Evolutionary conservation across 2,888 invertebrate genomes (phyloP), one percentile per base, ranked within the genome.

Genomic region (Eristalis tenax): DNA sequence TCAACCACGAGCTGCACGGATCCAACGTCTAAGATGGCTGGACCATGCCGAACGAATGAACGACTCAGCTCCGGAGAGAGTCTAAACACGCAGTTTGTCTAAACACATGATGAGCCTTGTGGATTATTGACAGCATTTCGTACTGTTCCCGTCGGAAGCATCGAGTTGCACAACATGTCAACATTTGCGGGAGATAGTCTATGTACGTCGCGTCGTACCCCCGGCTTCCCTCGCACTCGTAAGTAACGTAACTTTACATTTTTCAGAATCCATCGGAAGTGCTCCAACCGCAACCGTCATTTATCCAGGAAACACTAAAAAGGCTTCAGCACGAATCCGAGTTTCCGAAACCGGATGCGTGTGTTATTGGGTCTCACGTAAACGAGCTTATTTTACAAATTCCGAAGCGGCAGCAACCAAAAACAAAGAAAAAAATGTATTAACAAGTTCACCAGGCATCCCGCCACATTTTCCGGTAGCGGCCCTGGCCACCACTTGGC

Each of bases 401-500:
- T 18, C 50, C 50, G 18, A 18, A 50, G n/a, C 35, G 35, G 35
- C 35, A 18, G n/a, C 0, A 1, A 18, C 18, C 4, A n/a, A 50
- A n/a, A 18, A 50, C 5, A 18, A 4, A 50, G 18, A 1, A 18
- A 4, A 50, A 50, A 1, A 50, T n/a, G 8, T 50, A 8, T 8
- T 50, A 50, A 50, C 50, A 50, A 50, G 50, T 50, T 50, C 50
- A 50, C 18, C 50, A 8, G 18, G 50, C 18, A 18, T 18, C 6
- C 50, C n/a, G 18, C 50, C 50, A 18, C 50, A 50, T 50, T 50
- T 50, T 50, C 50, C 50, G 50, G 50, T 18, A 50, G 50, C 50
- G 8, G 50, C 50, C 8, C 50, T 18, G 50, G 50, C 50, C 32
- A 70, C 74, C 61, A 74, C 64, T 79, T 68, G 83, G 40, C 63